Evolutionary conservation across 2,797 vertebrate species (phyloP).

Genomic region (Sebastes itinus): DNA sequence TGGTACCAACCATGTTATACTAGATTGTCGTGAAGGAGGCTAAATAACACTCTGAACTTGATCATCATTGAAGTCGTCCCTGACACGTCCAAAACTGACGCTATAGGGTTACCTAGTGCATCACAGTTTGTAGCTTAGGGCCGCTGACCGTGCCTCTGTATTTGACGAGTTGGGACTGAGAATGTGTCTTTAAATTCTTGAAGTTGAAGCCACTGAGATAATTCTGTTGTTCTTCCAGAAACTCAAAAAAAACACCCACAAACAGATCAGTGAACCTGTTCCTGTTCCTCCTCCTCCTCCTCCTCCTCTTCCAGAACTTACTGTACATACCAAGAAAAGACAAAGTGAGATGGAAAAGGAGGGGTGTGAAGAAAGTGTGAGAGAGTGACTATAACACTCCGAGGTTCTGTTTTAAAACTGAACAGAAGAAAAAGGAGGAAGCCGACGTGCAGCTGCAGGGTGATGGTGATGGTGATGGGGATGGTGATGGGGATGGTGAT

Average conservation of each 20-base stretch:
- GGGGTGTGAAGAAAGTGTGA: background rate
- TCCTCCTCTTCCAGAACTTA: background rate
- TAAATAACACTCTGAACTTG: too few species aligned
- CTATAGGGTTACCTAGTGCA: too few species aligned
- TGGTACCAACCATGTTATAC: too few species aligned
- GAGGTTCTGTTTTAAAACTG: background rate
- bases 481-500: too few species aligned
- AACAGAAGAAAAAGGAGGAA: background rate
- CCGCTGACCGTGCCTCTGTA: too few species aligned
- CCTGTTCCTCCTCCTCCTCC: background rate
- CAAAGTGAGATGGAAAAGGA: background rate
- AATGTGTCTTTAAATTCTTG: too few species aligned
- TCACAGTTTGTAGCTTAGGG: too few species aligned
- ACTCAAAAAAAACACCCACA: conserved; percentile 19
- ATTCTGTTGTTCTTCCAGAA: conserved; percentile 16
- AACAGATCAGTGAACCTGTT: background rate
- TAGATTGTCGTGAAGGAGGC: too few species aligned
- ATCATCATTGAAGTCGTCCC: too few species aligned
- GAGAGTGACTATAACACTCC: background rate
- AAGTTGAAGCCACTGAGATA: background rate
- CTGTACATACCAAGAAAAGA: background rate
- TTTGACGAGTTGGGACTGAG: too few species aligned
- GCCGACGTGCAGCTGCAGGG: background rate
- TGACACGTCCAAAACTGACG: too few species aligned
- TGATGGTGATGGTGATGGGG: background rate